A percentile compares a stretch with the other conserved stretches of the same genome.
Evolutionary conservation across 2,797 vertebrate genomes (phyloP).

Genomic region (Paedocypris micromegethes): DNA sequence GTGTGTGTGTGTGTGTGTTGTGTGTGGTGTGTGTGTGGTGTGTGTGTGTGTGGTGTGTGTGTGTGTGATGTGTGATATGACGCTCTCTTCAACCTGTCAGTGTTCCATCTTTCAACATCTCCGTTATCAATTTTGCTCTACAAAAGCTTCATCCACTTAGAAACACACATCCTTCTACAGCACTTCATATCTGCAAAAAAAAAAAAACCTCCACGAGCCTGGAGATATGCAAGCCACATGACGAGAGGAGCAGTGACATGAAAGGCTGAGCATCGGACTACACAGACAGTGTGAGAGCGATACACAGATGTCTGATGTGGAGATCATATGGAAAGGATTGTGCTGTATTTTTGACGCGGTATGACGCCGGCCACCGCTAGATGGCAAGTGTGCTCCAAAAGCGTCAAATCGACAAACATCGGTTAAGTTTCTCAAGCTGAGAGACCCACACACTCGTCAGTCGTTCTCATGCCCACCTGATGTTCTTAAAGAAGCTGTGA

Average conservation of each 20-base stretch:
- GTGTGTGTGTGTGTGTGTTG: constrained; percentile 42
- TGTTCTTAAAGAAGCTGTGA: not conserved
- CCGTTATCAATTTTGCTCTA: not conserved
- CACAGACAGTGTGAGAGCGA: not conserved
- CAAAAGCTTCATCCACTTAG: constrained; percentile 2
- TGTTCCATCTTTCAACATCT: constrained; percentile 8
- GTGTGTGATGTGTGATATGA: constrained; percentile 28
- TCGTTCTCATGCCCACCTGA: not conserved
- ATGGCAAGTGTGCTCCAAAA: constrained; percentile 40
- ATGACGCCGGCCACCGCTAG: constrained; percentile 21
- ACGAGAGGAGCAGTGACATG: not conserved
- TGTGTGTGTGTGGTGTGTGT: constrained; percentile 24
- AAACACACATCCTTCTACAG: not conserved
- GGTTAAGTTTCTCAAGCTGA: too few relatives aligned
- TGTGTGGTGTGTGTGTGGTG: constrained; percentile 30
- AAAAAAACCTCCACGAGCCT: too few relatives aligned
- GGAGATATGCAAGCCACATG: not conserved
- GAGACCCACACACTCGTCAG: too few relatives aligned
- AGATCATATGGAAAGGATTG: not conserved
- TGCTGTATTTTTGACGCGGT: too few relatives aligned
- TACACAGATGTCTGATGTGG: not conserved
- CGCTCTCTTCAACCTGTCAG: constrained; percentile 19
- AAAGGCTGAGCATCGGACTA: not conserved
- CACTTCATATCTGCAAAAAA: not conserved
- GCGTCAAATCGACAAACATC: too few relatives aligned